These are phyloP conservation scores for Sialis lutaria DNA, from an alignment of 2,888 invertebrate species.

Conservation along the genomic window DNA sequence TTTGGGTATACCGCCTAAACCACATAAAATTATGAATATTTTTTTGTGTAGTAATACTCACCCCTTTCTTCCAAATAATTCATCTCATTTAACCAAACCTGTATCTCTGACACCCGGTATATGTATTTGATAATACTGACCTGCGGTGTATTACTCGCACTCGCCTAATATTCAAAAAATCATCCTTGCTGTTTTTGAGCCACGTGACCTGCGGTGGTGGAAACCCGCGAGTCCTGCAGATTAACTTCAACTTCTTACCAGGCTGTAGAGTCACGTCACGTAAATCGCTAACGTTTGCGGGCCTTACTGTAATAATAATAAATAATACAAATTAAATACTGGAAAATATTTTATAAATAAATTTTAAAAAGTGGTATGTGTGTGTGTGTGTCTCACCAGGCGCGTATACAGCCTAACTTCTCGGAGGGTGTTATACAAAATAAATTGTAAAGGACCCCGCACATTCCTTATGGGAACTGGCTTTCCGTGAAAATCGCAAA, in stretches of 20 bases:
- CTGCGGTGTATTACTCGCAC: constrained; percentile 1
- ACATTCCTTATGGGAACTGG: too few species aligned
- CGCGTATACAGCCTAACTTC: too few species aligned
- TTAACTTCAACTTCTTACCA: constrained; percentile 3
- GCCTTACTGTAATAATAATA: constrained; percentile 5
- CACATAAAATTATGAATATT: too few species aligned
- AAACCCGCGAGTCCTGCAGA: constrained; percentile 4
- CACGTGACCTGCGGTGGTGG: constrained; percentile 4
- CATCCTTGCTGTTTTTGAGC: constrained; percentile 3
- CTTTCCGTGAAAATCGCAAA: too few species aligned
- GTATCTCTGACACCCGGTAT: neutral
- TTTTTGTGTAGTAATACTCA: too few species aligned
- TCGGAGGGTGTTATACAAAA: too few species aligned
- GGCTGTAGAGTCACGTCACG: constrained; percentile 1
- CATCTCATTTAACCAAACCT: neutral
- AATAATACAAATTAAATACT: neutral
- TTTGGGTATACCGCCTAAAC: too few species aligned
- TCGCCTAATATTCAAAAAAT: neutral
- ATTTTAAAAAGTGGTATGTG: too few species aligned
- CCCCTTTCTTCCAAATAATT: too few species aligned
- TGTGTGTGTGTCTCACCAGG: too few species aligned
- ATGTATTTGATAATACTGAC: neutral
- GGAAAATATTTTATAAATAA: too few species aligned
- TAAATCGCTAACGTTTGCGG: constrained; percentile 2
- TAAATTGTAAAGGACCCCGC: too few species aligned